These are phyloP conservation scores for Onychostruthus taczanowskii DNA, from an alignment of 2,113 vertebrate genomes.

Conservation along the genomic window DNA sequence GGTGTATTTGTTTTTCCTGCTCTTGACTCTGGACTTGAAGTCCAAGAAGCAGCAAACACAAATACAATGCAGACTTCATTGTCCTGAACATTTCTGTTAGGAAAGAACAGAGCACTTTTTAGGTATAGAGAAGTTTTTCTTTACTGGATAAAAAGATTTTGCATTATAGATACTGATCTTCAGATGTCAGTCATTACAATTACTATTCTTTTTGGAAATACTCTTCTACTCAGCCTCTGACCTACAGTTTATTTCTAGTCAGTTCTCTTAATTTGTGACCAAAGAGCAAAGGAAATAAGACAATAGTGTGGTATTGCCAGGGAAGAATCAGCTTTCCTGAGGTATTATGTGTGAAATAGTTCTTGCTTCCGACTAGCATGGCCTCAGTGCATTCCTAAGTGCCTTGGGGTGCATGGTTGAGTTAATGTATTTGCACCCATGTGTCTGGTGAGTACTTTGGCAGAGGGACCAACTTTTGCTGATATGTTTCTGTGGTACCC, in stretches of 20 bases:
- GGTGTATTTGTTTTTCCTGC: neutral
- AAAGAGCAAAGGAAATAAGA: neutral
- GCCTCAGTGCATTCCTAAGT: neutral
- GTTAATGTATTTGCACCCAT: neutral
- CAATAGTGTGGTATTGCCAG: neutral
- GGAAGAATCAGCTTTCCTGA: neutral
- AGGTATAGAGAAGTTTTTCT: neutral
- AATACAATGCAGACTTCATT: constrained; percentile 45
- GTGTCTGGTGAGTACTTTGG: neutral
- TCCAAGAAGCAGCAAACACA: constrained; percentile 50
- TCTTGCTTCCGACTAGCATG: neutral
- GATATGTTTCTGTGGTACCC: neutral
- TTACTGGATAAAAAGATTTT: neutral
- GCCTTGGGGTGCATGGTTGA: neutral
- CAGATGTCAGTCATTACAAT: neutral
- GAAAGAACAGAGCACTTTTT: neutral
- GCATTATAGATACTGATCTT: neutral
- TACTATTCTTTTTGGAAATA: neutral
- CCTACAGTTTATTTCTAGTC: neutral
- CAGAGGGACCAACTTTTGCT: neutral
- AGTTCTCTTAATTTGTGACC: neutral
- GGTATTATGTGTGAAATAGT: neutral
- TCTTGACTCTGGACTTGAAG: constrained; percentile 41
- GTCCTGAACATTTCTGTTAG: constrained; percentile 30
- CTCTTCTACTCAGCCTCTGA: neutral